Percentiles rank a stretch among this genome's conserved stretches.
Conservation (phyloP, 2,113 vertebrate genomes). For the Melospiza melodia region DNA sequence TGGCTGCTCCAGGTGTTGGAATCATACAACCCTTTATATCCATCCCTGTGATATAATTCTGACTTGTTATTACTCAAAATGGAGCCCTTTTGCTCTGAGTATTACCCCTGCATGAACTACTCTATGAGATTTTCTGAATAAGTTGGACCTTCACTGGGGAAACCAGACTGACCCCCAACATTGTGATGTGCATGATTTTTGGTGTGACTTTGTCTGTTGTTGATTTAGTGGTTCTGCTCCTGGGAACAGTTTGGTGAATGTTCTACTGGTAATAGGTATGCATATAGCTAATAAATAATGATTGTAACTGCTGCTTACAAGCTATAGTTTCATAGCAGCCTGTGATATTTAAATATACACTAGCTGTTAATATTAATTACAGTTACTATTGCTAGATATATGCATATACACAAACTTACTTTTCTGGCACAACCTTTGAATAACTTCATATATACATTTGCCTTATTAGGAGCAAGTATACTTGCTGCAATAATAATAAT, state of each 20-base stretch:
- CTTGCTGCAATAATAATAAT: not conserved
- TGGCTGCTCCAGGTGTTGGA: not conserved
- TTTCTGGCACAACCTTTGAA: not conserved
- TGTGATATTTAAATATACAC: not conserved
- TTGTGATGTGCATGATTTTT: not conserved
- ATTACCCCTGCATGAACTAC: not conserved
- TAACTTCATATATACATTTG: not conserved
- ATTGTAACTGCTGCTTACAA: not conserved
- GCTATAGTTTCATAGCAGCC: not conserved
- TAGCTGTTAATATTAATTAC: not conserved
- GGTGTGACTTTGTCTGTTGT: not conserved
- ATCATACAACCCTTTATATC: not conserved
- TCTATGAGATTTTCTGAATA: not conserved
- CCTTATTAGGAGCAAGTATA: not conserved
- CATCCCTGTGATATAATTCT: not conserved
- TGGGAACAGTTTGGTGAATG: not conserved
- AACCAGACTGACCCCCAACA: not conserved
- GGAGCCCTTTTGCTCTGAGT: not conserved
- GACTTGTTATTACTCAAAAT: not conserved
- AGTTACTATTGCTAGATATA: not conserved
- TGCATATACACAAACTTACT: not conserved
- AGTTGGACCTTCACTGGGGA: not conserved
- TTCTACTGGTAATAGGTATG: not conserved
- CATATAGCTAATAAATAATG: not conserved
- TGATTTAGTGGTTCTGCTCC: not conserved